These are phyloP conservation scores for Panthera tigris DNA, from an alignment of 2,113 vertebrate species.

Conservation along the genomic window DNA sequence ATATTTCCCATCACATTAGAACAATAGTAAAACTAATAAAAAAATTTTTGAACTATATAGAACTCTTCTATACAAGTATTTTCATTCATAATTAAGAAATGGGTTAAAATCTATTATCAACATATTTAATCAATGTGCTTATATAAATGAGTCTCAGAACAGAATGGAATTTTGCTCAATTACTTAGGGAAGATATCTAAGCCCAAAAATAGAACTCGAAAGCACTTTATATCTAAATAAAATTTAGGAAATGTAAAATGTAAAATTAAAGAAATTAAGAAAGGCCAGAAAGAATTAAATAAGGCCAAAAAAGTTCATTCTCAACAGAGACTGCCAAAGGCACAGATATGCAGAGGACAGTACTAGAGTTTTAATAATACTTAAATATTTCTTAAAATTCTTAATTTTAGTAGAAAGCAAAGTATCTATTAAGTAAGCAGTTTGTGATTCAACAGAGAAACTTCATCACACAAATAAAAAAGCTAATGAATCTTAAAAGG, in stretches of 20 bases:
- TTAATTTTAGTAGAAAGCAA: conserved; percentile 25
- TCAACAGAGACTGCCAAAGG: neutral
- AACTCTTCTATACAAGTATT: conserved; percentile 31
- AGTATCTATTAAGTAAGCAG: neutral
- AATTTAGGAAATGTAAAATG: neutral
- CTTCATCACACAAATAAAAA: neutral
- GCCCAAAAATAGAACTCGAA: conserved; percentile 49
- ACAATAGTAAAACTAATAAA: neutral
- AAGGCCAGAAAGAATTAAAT: neutral
- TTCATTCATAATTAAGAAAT: conserved; percentile 46
- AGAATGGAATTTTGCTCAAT: neutral
- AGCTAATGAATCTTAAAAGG: neutral
- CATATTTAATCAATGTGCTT: conserved; percentile 55
- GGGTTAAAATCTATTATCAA: conserved; percentile 54
- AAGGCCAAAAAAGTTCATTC: neutral
- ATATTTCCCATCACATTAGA: neutral
- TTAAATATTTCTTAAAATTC: neutral
- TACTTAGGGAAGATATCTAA: neutral
- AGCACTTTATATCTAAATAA: neutral
- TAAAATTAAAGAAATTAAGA: neutral
- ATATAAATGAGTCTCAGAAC: neutral
- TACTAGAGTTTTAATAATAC: neutral
- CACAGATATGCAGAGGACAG: neutral
- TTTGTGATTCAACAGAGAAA: conserved; percentile 55
- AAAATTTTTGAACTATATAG: neutral